Base-by-base conservation (phyloP, 1,140 invertebrate species). In the Teleopsis dalmanni region DNA sequence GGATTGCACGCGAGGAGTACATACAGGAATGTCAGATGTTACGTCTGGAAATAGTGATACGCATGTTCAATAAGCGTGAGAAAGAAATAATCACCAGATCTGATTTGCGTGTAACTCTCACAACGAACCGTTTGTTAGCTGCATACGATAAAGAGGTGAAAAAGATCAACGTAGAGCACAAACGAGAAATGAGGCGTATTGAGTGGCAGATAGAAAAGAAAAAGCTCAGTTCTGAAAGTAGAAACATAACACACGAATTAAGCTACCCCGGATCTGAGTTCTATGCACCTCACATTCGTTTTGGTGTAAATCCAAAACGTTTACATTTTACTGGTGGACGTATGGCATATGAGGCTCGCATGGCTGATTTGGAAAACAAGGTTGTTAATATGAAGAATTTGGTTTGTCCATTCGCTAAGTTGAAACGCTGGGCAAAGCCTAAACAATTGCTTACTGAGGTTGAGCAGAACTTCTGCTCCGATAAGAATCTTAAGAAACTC, bases 11-110 rank as follows among this genome's bases (percentile, higher is more conserved):
- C 3, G 68, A 71, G 43, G 65, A 70, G 71, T 76, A 80, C 56
- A 79, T 82, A 51, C 73, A 80, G 57, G 74, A 75, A 29, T 73
- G 79, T 48, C 76, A 80, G 57, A 71, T 79, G 53, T 55, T 76
- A 42, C 69, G 78, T 13, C 58, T 81, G 44, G 63, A 79, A 48
- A 60, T 79, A n/a, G 70, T 78, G 4, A 65, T 75, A 34, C 62
- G 76, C 22, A 66, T 71, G 58, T 65, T 71, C 18, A 57, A 65
- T 35, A 59, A 60, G 29, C 51, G 67, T 4, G 68, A 74, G 27
- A 49, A 60, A 36, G 57, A 71, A 31, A 62, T 71, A 23, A 65
- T 70, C 10, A 54, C 34, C 47, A 57, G 72, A 51, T 68, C 62
- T 18, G 62, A 72, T 9, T 48, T 60, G 11, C 73, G 74, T 42